Evolutionary conservation across 2,888 invertebrate species (phyloP).

Genomic region (Epistrophella euchroma): DNA sequence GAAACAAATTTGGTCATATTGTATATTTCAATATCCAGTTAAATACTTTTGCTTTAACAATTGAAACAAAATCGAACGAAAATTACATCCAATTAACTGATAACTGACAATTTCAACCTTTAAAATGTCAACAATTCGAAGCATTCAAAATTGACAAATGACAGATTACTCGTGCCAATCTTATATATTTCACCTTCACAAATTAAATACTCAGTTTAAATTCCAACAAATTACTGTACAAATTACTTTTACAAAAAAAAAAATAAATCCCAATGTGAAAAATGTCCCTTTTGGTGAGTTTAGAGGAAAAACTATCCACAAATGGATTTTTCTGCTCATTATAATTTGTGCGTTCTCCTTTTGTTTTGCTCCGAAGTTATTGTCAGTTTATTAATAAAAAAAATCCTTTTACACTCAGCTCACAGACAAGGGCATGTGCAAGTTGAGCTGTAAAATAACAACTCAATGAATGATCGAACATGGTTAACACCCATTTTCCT

Average conservation of each 20-base stretch:
- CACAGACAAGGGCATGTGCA: not conserved
- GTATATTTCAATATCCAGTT: not conserved
- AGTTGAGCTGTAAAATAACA: slow-evolving; percentile 56
- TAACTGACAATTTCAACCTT: not conserved
- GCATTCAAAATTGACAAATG: slow-evolving; percentile 20
- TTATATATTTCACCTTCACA: not conserved
- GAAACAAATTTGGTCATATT: not conserved
- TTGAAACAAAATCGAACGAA: not conserved
- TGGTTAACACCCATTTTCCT: slow-evolving; percentile 64
- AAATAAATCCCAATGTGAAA: not conserved
- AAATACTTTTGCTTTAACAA: not conserved
- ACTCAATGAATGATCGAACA: slow-evolving; percentile 67
- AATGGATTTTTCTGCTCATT: slow-evolving; percentile 66
- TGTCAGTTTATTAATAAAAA: not conserved
- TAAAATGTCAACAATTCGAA: slow-evolving; percentile 12
- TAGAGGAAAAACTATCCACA: slow-evolving; percentile 28
- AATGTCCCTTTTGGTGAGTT: slow-evolving; percentile 43
- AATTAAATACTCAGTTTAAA: slow-evolving; percentile 1
- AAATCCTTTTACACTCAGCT: not conserved
- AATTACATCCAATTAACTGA: not conserved
- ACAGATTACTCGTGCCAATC: not conserved
- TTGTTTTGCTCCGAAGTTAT: slow-evolving; percentile 25
- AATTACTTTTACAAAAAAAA: slow-evolving; percentile 9
- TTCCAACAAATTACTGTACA: slow-evolving; percentile 36
- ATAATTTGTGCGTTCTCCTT: slow-evolving; percentile 46